phyloP scores from a whole-genome alignment of 2,797 vertebrate genomes.

The Diglossa cyanea region DNA sequence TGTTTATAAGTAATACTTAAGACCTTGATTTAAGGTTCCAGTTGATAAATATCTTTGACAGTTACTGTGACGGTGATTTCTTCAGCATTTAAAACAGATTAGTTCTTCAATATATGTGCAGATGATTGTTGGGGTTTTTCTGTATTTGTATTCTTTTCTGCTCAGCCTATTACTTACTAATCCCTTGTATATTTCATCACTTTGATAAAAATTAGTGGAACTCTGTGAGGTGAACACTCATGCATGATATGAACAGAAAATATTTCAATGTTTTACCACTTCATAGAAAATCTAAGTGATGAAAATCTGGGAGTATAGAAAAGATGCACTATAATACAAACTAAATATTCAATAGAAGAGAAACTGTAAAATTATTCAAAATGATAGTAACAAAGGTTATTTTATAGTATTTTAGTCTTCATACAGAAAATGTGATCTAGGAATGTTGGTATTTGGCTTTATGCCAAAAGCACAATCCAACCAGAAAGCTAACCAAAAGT shows the following conservation, averaged over 20 bases:
- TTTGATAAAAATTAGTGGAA: background rate
- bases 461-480: background rate
- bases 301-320: background rate
- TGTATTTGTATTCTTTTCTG: background rate
- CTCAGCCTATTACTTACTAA: background rate
- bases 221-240: background rate
- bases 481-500: background rate
- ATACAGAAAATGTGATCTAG: background rate
- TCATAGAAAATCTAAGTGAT: background rate
- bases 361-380: background rate
- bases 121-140: background rate
- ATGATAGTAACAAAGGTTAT: fast-evolving
- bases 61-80: background rate
- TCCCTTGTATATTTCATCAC: background rate
- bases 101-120: background rate
- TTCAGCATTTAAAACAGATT: background rate
- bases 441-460: background rate
- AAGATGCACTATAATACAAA: background rate
- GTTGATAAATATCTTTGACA: background rate
- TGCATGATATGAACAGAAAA: background rate
- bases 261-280: background rate
- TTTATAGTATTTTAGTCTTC: background rate
- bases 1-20: background rate
- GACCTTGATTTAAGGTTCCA: background rate
- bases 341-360: background rate